phyloP scores from a whole-genome alignment of 2,113 vertebrate genomes.

The Paedocypris sp. region DNA sequence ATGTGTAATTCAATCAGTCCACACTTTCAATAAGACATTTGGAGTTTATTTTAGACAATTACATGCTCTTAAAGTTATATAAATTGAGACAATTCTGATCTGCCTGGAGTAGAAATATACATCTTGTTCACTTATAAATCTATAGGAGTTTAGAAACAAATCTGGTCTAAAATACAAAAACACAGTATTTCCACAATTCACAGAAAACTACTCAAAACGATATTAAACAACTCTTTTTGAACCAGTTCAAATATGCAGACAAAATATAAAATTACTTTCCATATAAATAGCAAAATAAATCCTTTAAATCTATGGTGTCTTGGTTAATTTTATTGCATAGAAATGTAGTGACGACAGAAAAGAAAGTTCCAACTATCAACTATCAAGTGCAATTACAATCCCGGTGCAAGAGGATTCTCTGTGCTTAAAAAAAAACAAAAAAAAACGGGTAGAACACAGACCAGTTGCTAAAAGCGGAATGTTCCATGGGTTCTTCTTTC shows the following conservation, averaged over 20 bases:
- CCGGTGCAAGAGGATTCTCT: too few species aligned
- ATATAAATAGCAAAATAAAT: conserved; percentile 94
- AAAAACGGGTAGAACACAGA: too few species aligned
- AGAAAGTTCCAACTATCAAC: conserved; percentile 26
- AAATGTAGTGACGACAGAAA: conserved; percentile 72
- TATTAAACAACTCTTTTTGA: conserved; percentile 60
- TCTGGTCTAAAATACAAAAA: conserved; percentile 2
- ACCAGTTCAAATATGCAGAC: conserved; percentile 79
- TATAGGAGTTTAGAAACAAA: conserved; percentile 2
- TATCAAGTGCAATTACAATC: conserved; percentile 43
- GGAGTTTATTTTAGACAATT: conserved; percentile 51
- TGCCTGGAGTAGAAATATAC: conserved; percentile 71
- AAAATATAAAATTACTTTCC: conserved; percentile 52
- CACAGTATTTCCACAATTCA: conserved; percentile 29
- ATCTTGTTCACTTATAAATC: conserved; percentile 41
- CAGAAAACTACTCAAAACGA: conserved; percentile 35
- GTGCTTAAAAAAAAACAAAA: too few species aligned
- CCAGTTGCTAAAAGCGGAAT: too few species aligned
- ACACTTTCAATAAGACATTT: background rate
- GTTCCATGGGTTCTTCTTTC: too few species aligned
- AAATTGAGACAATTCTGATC: conserved; percentile 65
- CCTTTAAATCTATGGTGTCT: conserved; percentile 66
- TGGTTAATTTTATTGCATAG: conserved; percentile 78
- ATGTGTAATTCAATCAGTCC: background rate
- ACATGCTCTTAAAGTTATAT: conserved; percentile 54